Base-by-base conservation (phyloP, 2,797 vertebrate species). In the Pipistrellus nathusii region DNA sequence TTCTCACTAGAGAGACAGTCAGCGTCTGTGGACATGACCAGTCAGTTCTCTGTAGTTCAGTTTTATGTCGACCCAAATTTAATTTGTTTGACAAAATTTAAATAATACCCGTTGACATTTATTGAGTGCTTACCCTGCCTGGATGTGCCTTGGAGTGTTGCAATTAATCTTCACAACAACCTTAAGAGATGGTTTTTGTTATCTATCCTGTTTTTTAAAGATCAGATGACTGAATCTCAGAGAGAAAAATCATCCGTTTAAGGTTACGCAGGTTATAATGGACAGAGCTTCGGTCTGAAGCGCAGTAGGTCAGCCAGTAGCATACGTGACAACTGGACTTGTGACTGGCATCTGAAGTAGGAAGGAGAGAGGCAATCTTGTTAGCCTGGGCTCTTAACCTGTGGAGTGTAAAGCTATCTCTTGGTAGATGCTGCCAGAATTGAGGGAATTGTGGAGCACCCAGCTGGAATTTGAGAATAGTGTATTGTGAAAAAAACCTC, bases 41-140 rank as follows among this genome's bases (percentile, higher is more conserved):
- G 44, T 5, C 30, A 64, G 12, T 76, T 27, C 38, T 77, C 10
- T 71, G 21, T 51, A 75, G 38, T 85, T 82, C 14, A 72, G 17
- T 76, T 89, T 81, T 64, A 73, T 91, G 59, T 41, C n/a, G 41
- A 35, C 2, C 8, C 14, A 55, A 83, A 85, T 88, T 35, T 66
- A 87, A 90, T 80, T 23, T 76, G 4, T 68, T 71, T 94, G 18
- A 25, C 57, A 72, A 81, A 90, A 84, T 84, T 76, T 88, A 94
- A 92, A 80, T 80, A 78, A 93, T 88, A 86, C 32, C 8, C 66
- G 2, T 51, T 91, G 41, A 76, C 46, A 62, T 27, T 62, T 94
- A 71, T 48, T 27, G 20, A 72, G 17, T 71, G n/a, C 73, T 81
- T 64, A 30, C 1, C 57, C 14, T 51, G 23, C 5, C 17, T 53